Evolutionary conservation across 2,888 invertebrate genomes (phyloP).

Genomic region (Dolichopus griseipennis): DNA sequence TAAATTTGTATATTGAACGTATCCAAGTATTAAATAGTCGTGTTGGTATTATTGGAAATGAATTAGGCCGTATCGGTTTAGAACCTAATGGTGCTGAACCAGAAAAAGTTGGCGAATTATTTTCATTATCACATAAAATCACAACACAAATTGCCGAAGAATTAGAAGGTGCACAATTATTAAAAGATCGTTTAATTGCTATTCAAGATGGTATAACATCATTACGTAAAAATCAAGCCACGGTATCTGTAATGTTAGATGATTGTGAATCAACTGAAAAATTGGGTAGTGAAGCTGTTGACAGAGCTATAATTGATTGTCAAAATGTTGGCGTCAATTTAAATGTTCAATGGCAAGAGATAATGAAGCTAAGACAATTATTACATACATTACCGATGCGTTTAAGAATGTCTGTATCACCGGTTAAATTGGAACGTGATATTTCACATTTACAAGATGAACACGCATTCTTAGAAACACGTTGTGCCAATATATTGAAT

Average conservation of each 20-base stretch:
- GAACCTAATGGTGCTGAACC: slow-evolving; percentile 58
- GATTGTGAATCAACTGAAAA: slow-evolving; percentile 65
- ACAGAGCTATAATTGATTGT: slow-evolving; percentile 65
- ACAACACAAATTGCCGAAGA: slow-evolving; percentile 68
- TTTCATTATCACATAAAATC: slow-evolving; percentile 61
- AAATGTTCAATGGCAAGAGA: slow-evolving; percentile 65
- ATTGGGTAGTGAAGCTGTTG: slow-evolving; percentile 66
- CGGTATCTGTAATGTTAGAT: slow-evolving; percentile 56
- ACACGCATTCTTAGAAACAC: slow-evolving; percentile 62
- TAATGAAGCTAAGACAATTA: slow-evolving; percentile 64
- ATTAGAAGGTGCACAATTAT: slow-evolving; percentile 60
- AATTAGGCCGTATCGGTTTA: slow-evolving; percentile 65
- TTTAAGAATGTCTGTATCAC: slow-evolving; percentile 66
- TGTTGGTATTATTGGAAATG: slow-evolving; percentile 70
- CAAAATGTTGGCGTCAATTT: slow-evolving; percentile 62
- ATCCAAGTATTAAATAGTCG: slow-evolving; percentile 67
- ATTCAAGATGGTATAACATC: slow-evolving; percentile 63
- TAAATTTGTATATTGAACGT: slow-evolving; percentile 70
- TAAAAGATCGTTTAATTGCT: slow-evolving; percentile 65
- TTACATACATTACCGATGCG: slow-evolving; percentile 70
- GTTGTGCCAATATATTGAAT: slow-evolving; percentile 58
- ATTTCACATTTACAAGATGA: slow-evolving; percentile 66
- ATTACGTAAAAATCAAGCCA: slow-evolving; percentile 59
- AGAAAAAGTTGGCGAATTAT: slow-evolving; percentile 63
- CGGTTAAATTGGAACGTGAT: slow-evolving; percentile 65